A percentile compares a stretch with the other conserved stretches of the same genome.
Evolutionary conservation across 2,113 vertebrate species (phyloP).

Genomic region (Spheniscus mendiculus): DNA sequence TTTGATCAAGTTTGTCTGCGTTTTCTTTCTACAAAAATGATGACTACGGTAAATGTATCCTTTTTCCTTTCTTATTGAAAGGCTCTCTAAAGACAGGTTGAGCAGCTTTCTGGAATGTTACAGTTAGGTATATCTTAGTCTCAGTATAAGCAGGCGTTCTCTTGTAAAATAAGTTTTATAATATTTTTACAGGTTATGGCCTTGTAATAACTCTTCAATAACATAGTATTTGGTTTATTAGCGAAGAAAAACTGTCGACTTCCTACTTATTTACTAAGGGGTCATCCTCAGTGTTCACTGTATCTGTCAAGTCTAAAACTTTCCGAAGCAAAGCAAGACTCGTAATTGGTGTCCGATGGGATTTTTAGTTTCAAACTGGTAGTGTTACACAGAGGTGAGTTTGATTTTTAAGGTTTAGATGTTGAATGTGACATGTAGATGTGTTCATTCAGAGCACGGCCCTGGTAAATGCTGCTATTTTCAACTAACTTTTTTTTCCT

Average conservation of each 20-base stretch:
- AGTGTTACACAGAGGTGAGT: background rate
- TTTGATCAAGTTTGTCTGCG: background rate
- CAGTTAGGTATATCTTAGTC: accelerated
- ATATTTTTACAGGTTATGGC: background rate
- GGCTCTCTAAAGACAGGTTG: background rate
- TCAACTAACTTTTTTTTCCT: background rate
- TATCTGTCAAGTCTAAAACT: background rate
- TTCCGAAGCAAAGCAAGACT: background rate
- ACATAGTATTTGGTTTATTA: background rate
- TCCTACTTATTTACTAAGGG: background rate
- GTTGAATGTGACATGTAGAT: background rate
- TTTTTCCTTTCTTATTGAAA: background rate
- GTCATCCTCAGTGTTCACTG: background rate
- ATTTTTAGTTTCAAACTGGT: background rate
- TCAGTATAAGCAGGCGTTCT: background rate
- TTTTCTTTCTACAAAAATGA: background rate
- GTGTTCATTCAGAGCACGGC: background rate
- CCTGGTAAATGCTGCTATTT: background rate
- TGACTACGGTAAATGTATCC: background rate
- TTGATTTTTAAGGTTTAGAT: background rate
- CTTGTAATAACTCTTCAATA: background rate
- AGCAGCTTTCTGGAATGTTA: background rate
- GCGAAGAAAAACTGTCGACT: background rate
- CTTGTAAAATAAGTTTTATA: background rate
- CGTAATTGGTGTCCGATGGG: background rate